Evolutionary conservation across 2,797 vertebrate species (phyloP).

Genomic region (Pantherophis alleghaniensis): DNA sequence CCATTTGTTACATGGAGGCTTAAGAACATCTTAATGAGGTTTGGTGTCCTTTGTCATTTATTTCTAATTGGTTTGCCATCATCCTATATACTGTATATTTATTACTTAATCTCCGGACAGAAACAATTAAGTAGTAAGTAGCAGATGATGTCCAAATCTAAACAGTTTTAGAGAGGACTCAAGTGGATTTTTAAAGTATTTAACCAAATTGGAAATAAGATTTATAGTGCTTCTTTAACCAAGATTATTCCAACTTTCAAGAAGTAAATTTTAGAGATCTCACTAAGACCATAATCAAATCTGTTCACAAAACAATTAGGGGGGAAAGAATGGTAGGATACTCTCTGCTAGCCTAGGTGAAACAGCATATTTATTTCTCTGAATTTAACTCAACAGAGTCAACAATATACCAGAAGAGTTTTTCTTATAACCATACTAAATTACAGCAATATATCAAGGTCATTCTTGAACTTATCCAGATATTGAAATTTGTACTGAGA

Average conservation of each 20-base stretch:
- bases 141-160: conserved; percentile 45
- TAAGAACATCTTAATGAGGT: conserved; percentile 47
- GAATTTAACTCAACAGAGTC: conserved; percentile 22
- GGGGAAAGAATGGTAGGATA: background rate
- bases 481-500: conserved; percentile 35
- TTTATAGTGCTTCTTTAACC: conserved; percentile 54
- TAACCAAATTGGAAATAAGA: conserved; percentile 64
- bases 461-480: background rate
- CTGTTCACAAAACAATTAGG: conserved; percentile 30
- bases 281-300: conserved; percentile 53
- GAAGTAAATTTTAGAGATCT: conserved; percentile 37
- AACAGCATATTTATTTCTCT: conserved; percentile 1
- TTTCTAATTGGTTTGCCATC: conserved; percentile 56
- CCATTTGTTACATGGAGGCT: conserved; percentile 48
- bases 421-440: conserved; percentile 17
- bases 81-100: conserved; percentile 52
- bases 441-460: conserved; percentile 28
- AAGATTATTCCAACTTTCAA: conserved; percentile 42
- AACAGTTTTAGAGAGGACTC: conserved; percentile 57
- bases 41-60: conserved; percentile 45
- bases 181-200: conserved; percentile 51
- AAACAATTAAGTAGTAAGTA: conserved; percentile 49
- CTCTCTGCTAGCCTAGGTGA: conserved; percentile 16
- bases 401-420: conserved; percentile 17
- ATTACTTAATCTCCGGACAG: conserved; percentile 54